These are phyloP conservation scores for Chaetodon trifasciatus DNA, from an alignment of 2,797 vertebrate genomes.

Conservation along the genomic window DNA sequence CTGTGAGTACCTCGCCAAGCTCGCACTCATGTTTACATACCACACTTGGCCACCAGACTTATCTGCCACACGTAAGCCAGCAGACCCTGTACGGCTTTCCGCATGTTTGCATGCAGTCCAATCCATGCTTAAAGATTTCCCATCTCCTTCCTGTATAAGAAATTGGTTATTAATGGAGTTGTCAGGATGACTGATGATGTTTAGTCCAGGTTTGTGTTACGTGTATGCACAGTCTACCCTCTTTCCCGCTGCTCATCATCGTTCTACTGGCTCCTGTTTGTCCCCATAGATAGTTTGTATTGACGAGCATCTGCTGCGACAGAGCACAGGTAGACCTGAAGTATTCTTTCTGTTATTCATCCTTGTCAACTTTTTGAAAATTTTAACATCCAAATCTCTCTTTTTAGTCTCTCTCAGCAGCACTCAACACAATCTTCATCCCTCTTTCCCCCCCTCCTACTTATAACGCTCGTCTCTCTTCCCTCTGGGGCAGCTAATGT, in stretches of 20 bases:
- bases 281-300: slow-evolving; percentile 55
- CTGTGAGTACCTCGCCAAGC: slow-evolving; percentile 89
- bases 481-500: slow-evolving; percentile 77
- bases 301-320: slow-evolving; percentile 57
- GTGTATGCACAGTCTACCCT: slow-evolving; percentile 45
- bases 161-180: slow-evolving; percentile 66
- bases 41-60: slow-evolving; percentile 55
- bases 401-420: slow-evolving; percentile 11
- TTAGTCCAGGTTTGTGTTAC: slow-evolving; percentile 61
- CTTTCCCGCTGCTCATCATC: slow-evolving; percentile 12
- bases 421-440: slow-evolving; percentile 25
- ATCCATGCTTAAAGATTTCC: slow-evolving; percentile 40
- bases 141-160: slow-evolving; percentile 42
- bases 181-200: slow-evolving; percentile 72
- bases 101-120: slow-evolving; percentile 45
- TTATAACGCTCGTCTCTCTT: slow-evolving; percentile 47
- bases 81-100: slow-evolving; percentile 36
- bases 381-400: slow-evolving; percentile 31
- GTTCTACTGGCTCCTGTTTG: slow-evolving; percentile 47
- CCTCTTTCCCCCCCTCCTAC: slow-evolving; percentile 8
- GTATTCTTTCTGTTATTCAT: slow-evolving; percentile 9
- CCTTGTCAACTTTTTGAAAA: slow-evolving; percentile 7
- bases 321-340: slow-evolving; percentile 39
- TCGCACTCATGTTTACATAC: slow-evolving; percentile 77
- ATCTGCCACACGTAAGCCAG: slow-evolving; percentile 57